Percentiles rank a stretch among this genome's conserved stretches.
Conservation (phyloP, 1,140 invertebrate species). For the Drosophila oshimai region DNA sequence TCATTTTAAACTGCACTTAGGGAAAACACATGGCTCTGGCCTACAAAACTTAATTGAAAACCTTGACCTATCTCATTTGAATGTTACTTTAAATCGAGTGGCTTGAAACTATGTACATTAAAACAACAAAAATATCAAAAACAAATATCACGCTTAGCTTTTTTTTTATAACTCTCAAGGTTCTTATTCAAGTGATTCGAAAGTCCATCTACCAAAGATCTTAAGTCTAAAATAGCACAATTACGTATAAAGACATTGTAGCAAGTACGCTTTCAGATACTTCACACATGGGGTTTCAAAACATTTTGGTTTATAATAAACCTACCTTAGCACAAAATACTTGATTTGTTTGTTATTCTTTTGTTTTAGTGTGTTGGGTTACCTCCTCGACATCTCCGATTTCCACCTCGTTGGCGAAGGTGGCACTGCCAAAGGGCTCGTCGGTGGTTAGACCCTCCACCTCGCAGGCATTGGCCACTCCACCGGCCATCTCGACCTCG, state of each 20-base stretch:
- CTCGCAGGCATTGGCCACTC: slow-evolving; percentile 56
- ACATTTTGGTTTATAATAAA: neutral
- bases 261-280: too few relatives aligned
- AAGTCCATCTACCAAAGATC: too few relatives aligned
- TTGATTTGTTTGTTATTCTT: neutral
- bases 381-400: slow-evolving; percentile 59
- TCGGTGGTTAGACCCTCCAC: slow-evolving; percentile 61
- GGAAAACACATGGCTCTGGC: neutral
- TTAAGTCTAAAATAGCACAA: too few relatives aligned
- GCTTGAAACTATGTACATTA: too few relatives aligned
- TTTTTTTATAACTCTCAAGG: too few relatives aligned
- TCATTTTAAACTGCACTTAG: slow-evolving; percentile 20
- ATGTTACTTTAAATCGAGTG: too few relatives aligned
- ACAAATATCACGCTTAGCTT: too few relatives aligned
- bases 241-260: too few relatives aligned
- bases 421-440: slow-evolving; percentile 36
- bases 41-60: neutral
- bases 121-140: too few relatives aligned
- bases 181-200: too few relatives aligned
- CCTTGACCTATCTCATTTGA: slow-evolving; percentile 1
- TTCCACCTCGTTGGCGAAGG: slow-evolving; percentile 61
- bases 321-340: neutral
- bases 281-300: too few relatives aligned
- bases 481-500: slow-evolving; percentile 9
- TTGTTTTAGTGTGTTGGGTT: slow-evolving; percentile 12